These are phyloP conservation scores for Menura novaehollandiae DNA, from an alignment of 2,113 vertebrate genomes.

Conservation along the genomic window DNA sequence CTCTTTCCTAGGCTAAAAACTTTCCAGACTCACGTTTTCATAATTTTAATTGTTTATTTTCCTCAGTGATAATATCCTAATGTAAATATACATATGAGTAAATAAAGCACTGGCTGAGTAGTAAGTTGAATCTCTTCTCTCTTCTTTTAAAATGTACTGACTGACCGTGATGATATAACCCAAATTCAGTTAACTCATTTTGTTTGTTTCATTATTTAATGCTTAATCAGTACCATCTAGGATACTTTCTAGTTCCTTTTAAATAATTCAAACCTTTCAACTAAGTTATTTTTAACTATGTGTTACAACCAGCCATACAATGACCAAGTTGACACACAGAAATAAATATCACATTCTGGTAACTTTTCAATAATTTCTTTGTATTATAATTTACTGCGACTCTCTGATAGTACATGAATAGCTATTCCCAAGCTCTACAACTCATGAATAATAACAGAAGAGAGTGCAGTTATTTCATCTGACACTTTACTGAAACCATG, in stretches of 20 bases:
- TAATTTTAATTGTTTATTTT: background rate
- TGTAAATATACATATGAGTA: background rate
- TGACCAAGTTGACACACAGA: background rate
- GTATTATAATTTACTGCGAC: background rate
- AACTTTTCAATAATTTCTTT: background rate
- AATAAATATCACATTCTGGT: background rate
- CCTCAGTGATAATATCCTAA: background rate
- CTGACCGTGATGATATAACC: background rate
- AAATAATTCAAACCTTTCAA: background rate
- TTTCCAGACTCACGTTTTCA: background rate
- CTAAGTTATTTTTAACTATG: background rate
- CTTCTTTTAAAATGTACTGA: background rate
- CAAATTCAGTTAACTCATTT: background rate
- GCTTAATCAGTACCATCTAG: background rate
- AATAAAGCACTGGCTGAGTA: background rate
- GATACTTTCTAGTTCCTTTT: background rate
- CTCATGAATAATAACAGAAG: background rate
- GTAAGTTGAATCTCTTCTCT: background rate
- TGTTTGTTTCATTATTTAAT: background rate
- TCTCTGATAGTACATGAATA: background rate
- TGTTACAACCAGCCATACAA: background rate
- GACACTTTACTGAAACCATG: background rate
- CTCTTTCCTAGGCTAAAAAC: background rate
- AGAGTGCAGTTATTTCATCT: background rate
- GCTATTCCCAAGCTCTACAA: background rate